These are phyloP conservation scores for Mobula birostris DNA, from an alignment of 2,113 vertebrate species.

Conservation along the genomic window DNA sequence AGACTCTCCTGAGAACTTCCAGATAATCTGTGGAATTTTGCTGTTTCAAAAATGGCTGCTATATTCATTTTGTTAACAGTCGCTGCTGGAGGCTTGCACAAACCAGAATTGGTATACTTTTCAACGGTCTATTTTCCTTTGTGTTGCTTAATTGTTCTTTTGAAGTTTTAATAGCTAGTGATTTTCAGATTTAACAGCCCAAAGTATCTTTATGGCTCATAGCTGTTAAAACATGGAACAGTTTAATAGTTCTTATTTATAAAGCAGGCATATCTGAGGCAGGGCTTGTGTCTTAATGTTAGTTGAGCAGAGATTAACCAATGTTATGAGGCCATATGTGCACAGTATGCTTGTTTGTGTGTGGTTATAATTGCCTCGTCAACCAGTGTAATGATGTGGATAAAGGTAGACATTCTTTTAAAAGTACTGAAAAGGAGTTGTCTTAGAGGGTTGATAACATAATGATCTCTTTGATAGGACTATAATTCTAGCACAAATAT, in stretches of 20 bases:
- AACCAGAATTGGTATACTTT: background rate
- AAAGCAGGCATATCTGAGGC: conserved; percentile 19
- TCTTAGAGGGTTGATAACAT: background rate
- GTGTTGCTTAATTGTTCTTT: background rate
- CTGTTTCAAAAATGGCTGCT: background rate
- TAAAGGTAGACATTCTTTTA: background rate
- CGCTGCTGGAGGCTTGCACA: background rate
- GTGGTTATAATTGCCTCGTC: conserved; percentile 28
- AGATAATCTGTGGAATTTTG: background rate
- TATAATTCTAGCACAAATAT: background rate
- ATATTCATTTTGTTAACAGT: background rate
- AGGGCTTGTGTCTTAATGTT: background rate
- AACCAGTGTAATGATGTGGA: conserved; percentile 25
- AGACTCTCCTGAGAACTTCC: background rate
- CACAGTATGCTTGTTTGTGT: conserved; percentile 26
- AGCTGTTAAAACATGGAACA: background rate
- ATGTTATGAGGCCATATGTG: conserved; percentile 33
- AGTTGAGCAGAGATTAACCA: background rate
- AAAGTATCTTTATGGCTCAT: background rate
- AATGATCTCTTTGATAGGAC: background rate
- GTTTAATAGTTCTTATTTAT: conserved; percentile 33
- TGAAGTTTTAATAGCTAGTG: background rate
- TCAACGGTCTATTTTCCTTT: background rate
- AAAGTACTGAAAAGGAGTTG: background rate
- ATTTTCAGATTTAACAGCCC: background rate